These are phyloP conservation scores for Diadumene lineata DNA, from an alignment of 92 coral and sea anemone genomes.

Conservation along the genomic window DNA sequence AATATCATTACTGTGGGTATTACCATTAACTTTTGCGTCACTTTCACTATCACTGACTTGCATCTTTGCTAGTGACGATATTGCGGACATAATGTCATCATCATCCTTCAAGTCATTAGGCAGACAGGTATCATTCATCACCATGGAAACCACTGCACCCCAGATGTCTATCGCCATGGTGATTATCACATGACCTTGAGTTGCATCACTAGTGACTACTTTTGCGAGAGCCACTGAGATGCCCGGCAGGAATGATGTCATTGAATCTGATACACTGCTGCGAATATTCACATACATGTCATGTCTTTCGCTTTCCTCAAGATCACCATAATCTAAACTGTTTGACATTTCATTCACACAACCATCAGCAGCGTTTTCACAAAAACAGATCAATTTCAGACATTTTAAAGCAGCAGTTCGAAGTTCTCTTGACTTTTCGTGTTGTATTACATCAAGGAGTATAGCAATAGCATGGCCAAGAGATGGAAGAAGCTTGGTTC, in stretches of 20 bases:
- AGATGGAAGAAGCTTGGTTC: constrained; percentile 68
- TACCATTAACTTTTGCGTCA: neutral
- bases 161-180: constrained; percentile 65
- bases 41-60: neutral
- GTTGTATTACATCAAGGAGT: constrained; percentile 62
- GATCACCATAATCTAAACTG: too few relatives aligned
- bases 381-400: constrained; percentile 63
- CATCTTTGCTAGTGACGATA: constrained; percentile 37
- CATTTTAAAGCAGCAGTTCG: constrained; percentile 68
- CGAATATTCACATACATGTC: constrained; percentile 47
- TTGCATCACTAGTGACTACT: constrained; percentile 55
- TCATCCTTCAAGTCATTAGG: constrained; percentile 47
- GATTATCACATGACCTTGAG: constrained; percentile 75
- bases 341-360: neutral
- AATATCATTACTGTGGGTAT: neutral
- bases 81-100: constrained; percentile 50
- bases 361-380: constrained; percentile 4
- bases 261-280: constrained; percentile 41
- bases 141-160: constrained; percentile 64
- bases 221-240: constrained; percentile 75
- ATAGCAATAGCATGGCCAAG: constrained; percentile 82
- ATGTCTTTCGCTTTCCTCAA: constrained; percentile 17
- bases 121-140: constrained; percentile 70
- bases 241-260: constrained; percentile 95
- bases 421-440: constrained; percentile 77